Base-by-base conservation (phyloP, 2,888 invertebrate genomes). In the Lochmaea capreae region DNA sequence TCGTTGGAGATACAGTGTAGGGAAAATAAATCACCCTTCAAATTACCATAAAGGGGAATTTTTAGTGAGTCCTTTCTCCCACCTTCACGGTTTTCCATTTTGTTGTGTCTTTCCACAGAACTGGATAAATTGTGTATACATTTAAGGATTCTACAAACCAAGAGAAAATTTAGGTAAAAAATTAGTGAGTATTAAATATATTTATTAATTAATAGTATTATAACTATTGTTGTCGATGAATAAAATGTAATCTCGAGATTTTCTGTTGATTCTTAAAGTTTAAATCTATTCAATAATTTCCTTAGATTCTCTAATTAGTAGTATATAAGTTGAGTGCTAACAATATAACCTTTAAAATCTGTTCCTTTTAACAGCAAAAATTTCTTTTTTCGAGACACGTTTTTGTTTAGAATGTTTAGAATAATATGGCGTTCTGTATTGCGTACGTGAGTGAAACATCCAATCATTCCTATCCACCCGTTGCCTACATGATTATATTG, bases 1-100 rank as follows among this genome's bases (percentile, higher is more conserved):
- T 54, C 54, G 54, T 54, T 54, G 16, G 18, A 18, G 54, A 54
- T 16, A 49, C 49, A 49, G 49, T 49, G 49, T 49, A 16, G 54
- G 54, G 54, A 54, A 54, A 54, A 18, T 54, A 54, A 54, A 54
- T 54, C 54, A 54, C 54, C 54, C 54, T 54, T 18, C 54, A 54
- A 54, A 54, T 54, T 54, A 54, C 18, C 54, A 54, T 54, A 54
- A 54, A 54, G 54, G 54, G 54, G 54, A 54, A 16, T 16, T 54
- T 54, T 2, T 54, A 54, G 54, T 54, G 16, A 18, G 18, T 16
- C 54, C 18, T 16, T 54, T 54, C 54, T 54, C 18, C 54, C 54
- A 54, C 54, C 16, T 54, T 54, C 18, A 54, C 3, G 54, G 54
- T 54, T 54, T 54, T 54, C 54, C 54, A 54, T 54, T 54, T 54